Conservation (phyloP, 2,797 vertebrate species). For the Thripadectes ignobilis region DNA sequence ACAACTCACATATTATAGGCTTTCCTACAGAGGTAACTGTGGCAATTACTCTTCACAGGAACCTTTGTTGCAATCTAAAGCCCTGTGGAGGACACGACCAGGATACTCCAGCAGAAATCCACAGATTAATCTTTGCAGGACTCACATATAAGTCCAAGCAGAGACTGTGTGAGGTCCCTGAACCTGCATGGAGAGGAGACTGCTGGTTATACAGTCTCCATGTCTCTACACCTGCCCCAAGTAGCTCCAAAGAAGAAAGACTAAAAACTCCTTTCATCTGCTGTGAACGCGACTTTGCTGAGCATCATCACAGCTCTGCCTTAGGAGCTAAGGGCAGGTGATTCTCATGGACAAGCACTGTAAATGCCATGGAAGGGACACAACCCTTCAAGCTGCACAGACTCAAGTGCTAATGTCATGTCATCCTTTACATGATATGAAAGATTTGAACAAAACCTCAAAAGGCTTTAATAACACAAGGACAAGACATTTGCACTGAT, state of each 20-base stretch:
- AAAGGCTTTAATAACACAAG: neutral
- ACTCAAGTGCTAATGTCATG: neutral
- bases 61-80: neutral
- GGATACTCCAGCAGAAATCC: neutral
- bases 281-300: neutral
- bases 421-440: fast-evolving
- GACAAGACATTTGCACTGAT: neutral
- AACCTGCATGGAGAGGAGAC: neutral
- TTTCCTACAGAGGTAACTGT: neutral
- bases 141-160: neutral
- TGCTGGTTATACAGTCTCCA: neutral
- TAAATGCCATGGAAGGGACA: neutral
- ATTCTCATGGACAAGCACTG: neutral
- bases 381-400: neutral
- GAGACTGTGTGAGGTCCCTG: neutral
- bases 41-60: neutral
- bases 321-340: neutral
- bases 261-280: neutral
- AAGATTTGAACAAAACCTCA: neutral
- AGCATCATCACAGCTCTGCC: neutral
- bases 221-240: neutral
- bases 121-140: neutral
- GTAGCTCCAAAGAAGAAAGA: neutral
- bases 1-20: neutral
- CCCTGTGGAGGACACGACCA: neutral